Percentiles rank a stretch among this genome's conserved stretches.
Evolutionary conservation across 2,888 invertebrate genomes (phyloP).

Genomic region (Drosophila limbata): DNA sequence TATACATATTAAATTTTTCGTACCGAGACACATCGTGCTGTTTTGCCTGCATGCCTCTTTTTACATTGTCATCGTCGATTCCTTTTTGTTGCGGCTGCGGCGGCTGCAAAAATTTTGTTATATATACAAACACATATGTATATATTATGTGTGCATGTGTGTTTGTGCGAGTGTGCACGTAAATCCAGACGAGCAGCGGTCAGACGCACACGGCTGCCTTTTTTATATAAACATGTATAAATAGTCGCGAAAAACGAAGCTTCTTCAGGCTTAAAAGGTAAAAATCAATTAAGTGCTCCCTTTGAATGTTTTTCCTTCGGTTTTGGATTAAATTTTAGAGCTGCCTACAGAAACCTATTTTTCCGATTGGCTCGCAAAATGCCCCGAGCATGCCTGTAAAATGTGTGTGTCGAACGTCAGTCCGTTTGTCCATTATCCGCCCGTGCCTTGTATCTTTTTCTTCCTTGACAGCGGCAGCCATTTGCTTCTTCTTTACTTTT

Average conservation of each 20-base stretch:
- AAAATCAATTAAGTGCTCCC: conserved; percentile 63
- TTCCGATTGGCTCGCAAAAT: conserved; percentile 56
- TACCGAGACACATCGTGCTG: conserved; percentile 49
- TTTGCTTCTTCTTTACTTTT: conserved; percentile 69
- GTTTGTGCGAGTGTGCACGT: conserved; percentile 35
- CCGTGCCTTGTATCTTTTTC: conserved; percentile 66
- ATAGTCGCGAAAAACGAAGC: conserved; percentile 63
- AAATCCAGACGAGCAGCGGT: conserved; percentile 69
- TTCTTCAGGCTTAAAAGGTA: conserved; percentile 48
- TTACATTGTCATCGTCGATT: conserved; percentile 77
- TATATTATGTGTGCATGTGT: conserved; percentile 19
- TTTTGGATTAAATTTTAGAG: conserved; percentile 17
- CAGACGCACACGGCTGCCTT: conserved; percentile 37
- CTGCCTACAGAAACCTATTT: conserved; percentile 32
- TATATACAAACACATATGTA: conserved; percentile 44
- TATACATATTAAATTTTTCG: conserved; percentile 52
- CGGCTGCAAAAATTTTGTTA: conserved; percentile 57
- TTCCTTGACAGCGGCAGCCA: conserved; percentile 77
- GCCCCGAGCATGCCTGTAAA: conserved; percentile 16
- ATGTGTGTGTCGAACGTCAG: conserved; percentile 27
- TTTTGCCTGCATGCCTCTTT: conserved; percentile 51
- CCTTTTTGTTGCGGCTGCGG: conserved; percentile 58
- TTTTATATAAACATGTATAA: conserved; percentile 58
- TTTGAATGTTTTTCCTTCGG: conserved; percentile 25
- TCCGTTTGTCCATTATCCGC: conserved; percentile 54